Base-by-base conservation (phyloP, 1,140 invertebrate genomes). In the Papilio polyxenes region DNA sequence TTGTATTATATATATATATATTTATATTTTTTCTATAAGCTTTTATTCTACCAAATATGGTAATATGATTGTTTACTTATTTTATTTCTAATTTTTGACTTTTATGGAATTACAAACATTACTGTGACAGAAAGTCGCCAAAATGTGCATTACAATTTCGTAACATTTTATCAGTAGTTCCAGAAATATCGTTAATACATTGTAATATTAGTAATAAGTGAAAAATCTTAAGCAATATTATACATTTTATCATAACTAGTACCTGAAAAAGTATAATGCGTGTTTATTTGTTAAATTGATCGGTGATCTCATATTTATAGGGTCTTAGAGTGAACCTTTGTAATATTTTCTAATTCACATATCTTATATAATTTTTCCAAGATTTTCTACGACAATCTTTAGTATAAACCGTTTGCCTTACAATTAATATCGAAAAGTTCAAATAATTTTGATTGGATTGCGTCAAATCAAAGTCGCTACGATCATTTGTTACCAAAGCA, bases 381-480 rank as follows among this genome's bases (percentile, higher is more conserved):
- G 13, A 15, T 72, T 72, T 72, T 72, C 65, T 72, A 72, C 65
- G 11, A 59, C 56, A 59, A 59, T 23, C 23, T 31, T 65, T 31
- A 72, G 31, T 72, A 40, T 72, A 72, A 72, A 72, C 13, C 13
- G 31, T 72, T 72, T 72, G 65, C 65, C 65, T 72, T 72, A 65
- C 13, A 65, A 31, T 65, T 72, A 37, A 37, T 72, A 72, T 72
- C 65, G 65, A 72, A 72, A 15, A 72, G 11, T 72, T 72, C 11
- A 15, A 37, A 72, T 6, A 40, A 37, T 31, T 31, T 72, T 37
- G 1, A 72, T 72, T 72, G 65, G 11, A 37, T 31, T 72, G 13
- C 48, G 37, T 80, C 40, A 48, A 65, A 65, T 80, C 78, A 80
- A 80, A 80, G 78, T 80, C 78, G 76, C 62, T 48, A 80, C 59